These are phyloP conservation scores for Meleagris gallopavo DNA, from an alignment of 2,113 vertebrate species.

Conservation along the genomic window DNA sequence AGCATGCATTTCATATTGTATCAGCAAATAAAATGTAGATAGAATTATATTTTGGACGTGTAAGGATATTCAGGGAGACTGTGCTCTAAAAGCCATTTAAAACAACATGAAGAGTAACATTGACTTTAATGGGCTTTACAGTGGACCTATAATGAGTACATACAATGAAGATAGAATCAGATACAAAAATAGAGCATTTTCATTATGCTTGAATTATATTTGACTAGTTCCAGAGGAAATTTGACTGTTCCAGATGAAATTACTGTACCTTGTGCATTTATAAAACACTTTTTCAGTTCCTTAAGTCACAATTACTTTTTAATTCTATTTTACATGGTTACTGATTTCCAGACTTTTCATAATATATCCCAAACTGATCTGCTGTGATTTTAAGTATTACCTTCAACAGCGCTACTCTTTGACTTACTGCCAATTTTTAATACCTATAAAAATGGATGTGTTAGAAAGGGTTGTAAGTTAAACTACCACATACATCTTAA, in stretches of 20 bases:
- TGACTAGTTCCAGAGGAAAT: not conserved
- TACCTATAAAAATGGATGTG: conserved; percentile 62
- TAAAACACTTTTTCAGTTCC: not conserved
- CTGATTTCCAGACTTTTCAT: conserved; percentile 57
- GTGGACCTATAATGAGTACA: not conserved
- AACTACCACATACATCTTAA: conserved; percentile 48
- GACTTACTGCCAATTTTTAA: conserved; percentile 60
- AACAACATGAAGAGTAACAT: not conserved
- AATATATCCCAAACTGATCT: conserved; percentile 31
- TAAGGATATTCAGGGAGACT: not conserved
- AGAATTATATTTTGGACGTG: not conserved
- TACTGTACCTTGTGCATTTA: not conserved
- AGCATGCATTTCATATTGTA: not conserved
- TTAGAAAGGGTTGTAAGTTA: conserved; percentile 71
- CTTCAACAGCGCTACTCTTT: conserved; percentile 48
- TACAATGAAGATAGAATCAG: not conserved
- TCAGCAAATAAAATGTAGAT: not conserved
- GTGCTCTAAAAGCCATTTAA: not conserved
- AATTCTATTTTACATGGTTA: conserved; percentile 28
- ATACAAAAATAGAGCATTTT: not conserved
- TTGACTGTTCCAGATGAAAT: not conserved
- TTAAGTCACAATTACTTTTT: conserved; percentile 2
- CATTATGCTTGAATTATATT: not conserved
- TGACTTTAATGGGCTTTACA: not conserved
- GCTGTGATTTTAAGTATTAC: conserved; percentile 50